These are phyloP conservation scores for Pelosia muscerda DNA, from an alignment of 2,888 invertebrate species.

Conservation along the genomic window DNA sequence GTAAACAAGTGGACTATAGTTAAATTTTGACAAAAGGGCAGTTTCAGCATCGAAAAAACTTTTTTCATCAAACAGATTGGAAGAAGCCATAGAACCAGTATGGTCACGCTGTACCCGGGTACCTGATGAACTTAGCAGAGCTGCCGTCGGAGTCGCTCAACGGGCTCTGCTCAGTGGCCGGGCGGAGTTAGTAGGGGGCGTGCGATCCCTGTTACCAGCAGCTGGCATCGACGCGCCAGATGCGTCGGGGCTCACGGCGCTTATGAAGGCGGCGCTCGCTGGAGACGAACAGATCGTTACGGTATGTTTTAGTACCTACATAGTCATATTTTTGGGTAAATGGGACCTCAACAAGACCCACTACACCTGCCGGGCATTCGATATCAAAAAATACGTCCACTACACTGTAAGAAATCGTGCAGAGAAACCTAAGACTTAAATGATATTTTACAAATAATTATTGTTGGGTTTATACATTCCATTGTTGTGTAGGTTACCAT, in stretches of 20 bases:
- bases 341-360: too few relatives aligned
- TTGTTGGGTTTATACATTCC: too few relatives aligned
- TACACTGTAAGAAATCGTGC: too few relatives aligned
- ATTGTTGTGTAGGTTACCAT: too few relatives aligned
- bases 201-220: slow-evolving; percentile 90
- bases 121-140: slow-evolving; percentile 87
- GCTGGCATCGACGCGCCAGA: slow-evolving; percentile 92
- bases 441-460: too few relatives aligned
- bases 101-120: slow-evolving; percentile 74
- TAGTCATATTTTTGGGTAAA: too few relatives aligned
- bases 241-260: slow-evolving; percentile 92
- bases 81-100: slow-evolving; percentile 84
- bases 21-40: too few relatives aligned
- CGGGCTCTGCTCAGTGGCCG: slow-evolving; percentile 93
- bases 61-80: slow-evolving; percentile 71
- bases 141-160: slow-evolving; percentile 92
- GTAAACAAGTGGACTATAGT: too few relatives aligned
- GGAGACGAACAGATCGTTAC: slow-evolving; percentile 92
- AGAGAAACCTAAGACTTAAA: too few relatives aligned
- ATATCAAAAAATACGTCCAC: too few relatives aligned
- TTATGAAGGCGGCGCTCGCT: slow-evolving; percentile 93
- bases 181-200: slow-evolving; percentile 91
- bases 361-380: too few relatives aligned
- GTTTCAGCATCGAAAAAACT: neutral
- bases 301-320: slow-evolving; percentile 64